Percentiles rank a stretch among this genome's conserved stretches.
Evolutionary conservation across 1,140 invertebrate species (phyloP).

Genomic region (Atta cephalotes): DNA sequence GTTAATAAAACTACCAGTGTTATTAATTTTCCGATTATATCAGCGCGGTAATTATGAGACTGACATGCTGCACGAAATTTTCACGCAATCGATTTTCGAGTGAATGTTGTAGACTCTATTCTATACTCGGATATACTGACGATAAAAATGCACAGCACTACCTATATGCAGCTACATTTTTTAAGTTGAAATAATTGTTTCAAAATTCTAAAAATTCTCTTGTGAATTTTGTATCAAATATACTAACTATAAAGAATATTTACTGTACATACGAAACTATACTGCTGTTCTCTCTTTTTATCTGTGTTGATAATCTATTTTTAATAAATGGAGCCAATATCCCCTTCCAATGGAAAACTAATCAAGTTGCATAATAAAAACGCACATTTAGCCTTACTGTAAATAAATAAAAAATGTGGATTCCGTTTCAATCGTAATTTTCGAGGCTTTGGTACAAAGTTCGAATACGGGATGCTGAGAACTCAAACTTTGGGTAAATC

Average conservation of each 20-base stretch:
- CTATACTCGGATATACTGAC: background rate
- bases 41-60: constrained; percentile 41
- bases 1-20: constrained; percentile 60
- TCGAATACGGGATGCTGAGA: constrained; percentile 10
- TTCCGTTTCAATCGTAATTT: constrained; percentile 44
- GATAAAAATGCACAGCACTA: background rate
- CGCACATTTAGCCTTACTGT: background rate
- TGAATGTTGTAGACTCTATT: constrained; percentile 14
- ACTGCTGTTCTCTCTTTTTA: background rate
- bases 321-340: background rate
- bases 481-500: constrained; percentile 32
- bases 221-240: background rate
- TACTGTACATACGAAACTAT: background rate
- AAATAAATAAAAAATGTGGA: constrained; percentile 40
- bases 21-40: constrained; percentile 58
- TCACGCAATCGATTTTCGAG: constrained; percentile 22
- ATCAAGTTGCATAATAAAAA: constrained; percentile 18
- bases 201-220: background rate
- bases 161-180: background rate
- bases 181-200: constrained; percentile 3
- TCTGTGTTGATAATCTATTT: constrained; percentile 11
- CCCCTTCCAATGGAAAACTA: background rate
- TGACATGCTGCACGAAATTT: constrained; percentile 37
- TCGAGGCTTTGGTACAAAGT: constrained; percentile 36
- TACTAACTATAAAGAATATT: background rate